Base-by-base conservation (phyloP, 2,113 vertebrate species). In the Delphinus delphis region DNA sequence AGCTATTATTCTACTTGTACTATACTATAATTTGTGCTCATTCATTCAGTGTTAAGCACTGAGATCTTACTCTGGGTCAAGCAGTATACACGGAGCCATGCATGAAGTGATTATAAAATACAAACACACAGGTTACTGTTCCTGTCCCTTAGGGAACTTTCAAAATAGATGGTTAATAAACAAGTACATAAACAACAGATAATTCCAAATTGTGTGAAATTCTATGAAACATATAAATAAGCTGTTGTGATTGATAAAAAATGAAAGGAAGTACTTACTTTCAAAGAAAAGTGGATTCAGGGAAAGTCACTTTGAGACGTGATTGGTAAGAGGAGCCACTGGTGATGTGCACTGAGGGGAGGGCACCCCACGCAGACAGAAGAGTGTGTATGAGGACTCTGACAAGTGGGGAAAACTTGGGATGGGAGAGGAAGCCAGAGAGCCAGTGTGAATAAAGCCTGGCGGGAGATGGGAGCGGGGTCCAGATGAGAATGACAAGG, bases 311-410 rank as follows among this genome's bases (percentile, higher is more conserved):
- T n/a, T 63, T 53, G 26, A 68, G n/a, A 71, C 1, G 1, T 1
- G 25, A 8, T 5, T 9, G 62, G 5, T 70, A 50, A n/a, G 41
- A 83, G 63, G 83, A 88, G 33, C 13, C 62, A 17, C 36, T n/a
- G 5, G 7, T 31, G 36, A 47, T 0, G 6, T 6, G 41, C 23
- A 36, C 0, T 5, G 31, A 28, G 62, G 18, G 18, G 15, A 53
- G 36, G 41, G 18, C 6, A 20, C 23, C 58, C 17, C 38, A 67
- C 18, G 13, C 10, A 73, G 15, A 63, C 14, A 26, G 12, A 73
- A 15, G 14, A 8, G 2, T 18, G 25, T 18, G 28, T 5, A 1
- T n/a, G 79, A 76, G 8, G 8, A 10, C 26, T 80, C 38, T 14
- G 82, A 60, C 8, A 77, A 14, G 1, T 3, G 4, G 67, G 4